Evolutionary conservation across 2,797 vertebrate genomes (phyloP).

Genomic region (Neoniphon sammara): DNA sequence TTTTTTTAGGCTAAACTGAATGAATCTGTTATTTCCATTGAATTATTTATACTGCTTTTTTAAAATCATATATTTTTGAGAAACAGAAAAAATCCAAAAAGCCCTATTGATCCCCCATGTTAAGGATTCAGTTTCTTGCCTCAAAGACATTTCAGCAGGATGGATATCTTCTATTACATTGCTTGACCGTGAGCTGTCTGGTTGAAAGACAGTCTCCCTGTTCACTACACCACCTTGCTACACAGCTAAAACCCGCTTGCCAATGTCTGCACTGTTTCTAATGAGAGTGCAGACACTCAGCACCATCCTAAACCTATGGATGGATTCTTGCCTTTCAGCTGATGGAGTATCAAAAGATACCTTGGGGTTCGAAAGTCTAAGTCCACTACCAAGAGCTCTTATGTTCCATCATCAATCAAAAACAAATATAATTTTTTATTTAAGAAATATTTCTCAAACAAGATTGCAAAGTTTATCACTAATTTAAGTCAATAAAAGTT

Average conservation of each 20-base stretch:
- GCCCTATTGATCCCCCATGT: conserved; percentile 4
- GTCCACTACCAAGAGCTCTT: no score
- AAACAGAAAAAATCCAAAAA: no score
- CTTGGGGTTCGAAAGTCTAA: no score
- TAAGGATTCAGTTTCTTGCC: conserved; percentile 19
- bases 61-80: not conserved
- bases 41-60: not conserved
- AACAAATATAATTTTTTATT: no score
- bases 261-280: not conserved
- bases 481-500: no score
- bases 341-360: not conserved
- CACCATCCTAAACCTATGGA: not conserved
- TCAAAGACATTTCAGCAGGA: conserved; percentile 41
- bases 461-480: no score
- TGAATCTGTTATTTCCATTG: not conserved
- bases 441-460: no score
- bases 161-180: conserved; percentile 18
- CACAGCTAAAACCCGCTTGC: conserved; percentile 10
- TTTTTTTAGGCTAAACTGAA: not conserved
- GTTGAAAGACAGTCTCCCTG: conserved; percentile 12
- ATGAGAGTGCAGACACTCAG: not conserved
- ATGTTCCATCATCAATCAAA: no score
- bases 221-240: conserved; percentile 1
- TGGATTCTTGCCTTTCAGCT: not conserved
- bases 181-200: conserved; percentile 8